Conservation (phyloP, 2,888 invertebrate species). For the Neuroscelio doddi region DNA sequence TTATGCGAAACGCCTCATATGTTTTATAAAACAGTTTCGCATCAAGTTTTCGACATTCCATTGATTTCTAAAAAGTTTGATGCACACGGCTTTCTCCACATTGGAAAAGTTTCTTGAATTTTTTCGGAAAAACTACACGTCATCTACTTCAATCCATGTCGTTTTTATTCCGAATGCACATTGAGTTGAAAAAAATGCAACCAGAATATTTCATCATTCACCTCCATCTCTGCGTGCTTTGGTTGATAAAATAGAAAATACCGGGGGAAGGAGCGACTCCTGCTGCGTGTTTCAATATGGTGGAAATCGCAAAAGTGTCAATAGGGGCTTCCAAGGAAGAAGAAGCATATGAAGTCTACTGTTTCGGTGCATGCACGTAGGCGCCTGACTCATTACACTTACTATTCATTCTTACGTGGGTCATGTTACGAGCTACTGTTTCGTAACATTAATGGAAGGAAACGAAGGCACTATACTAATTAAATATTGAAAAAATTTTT, state of each 20-base stretch:
- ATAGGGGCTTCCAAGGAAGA: constrained; percentile 52
- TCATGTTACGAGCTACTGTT: constrained; percentile 10
- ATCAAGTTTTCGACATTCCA: too few species aligned
- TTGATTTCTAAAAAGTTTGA: too few species aligned
- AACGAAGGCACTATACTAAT: not conserved
- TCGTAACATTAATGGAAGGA: not conserved
- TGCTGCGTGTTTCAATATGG: constrained; percentile 48
- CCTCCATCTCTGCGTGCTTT: not conserved
- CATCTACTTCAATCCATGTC: too few species aligned
- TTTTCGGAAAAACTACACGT: too few species aligned
- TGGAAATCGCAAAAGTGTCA: constrained; percentile 61
- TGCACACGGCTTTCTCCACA: too few species aligned
- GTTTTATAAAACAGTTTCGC: too few species aligned
- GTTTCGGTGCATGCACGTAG: constrained; percentile 9
- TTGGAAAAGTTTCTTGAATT: too few species aligned
- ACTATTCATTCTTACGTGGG: not conserved
- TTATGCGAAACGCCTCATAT: too few species aligned
- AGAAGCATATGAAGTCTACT: constrained; percentile 8
- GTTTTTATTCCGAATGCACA: too few species aligned
- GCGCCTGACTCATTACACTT: constrained; percentile 9
- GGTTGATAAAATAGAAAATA: not conserved
- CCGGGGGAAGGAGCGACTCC: constrained; percentile 4
- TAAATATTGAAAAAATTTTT: not conserved
- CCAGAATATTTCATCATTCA: not conserved
- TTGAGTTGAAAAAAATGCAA: not conserved